Evolutionary conservation across 2,113 vertebrate genomes (phyloP), one percentile per base, ranked within the genome.

Genomic region (Pterophyllum scalare): DNA sequence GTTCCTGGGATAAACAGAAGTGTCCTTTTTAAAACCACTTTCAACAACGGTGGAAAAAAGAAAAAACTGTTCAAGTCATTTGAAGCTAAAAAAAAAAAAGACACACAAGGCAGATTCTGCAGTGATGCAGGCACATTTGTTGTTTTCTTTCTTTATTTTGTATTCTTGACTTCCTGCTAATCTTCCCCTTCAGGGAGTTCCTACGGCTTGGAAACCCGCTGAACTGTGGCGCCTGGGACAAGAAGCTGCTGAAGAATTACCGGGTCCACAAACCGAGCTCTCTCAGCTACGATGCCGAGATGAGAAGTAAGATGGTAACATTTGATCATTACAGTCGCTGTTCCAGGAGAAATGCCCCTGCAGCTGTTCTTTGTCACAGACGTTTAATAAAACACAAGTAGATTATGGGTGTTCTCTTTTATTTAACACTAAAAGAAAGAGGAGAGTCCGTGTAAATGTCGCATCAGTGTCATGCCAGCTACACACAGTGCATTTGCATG

Each of bases 181-280:
- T 75, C 22, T 62, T 70, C 9, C 1, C 4, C 19, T 22, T 49
- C 80, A 99, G 98, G 95, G 98, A 99, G 92, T 99, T 99, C 93
- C 93, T 99, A 26, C 97, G 98, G 40, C 95, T 99, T 72, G 98
- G 97, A 67, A 99, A 98, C 93, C 98, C 98, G 90, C 94, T 99
- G 95, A 99, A 99, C 94, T 99, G 98, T 0, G 98, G 98, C 4
- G 98, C 98, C 80, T 99, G 98, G 98, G 98, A 99, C 94, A 99
- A 98, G 96, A 98, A 98, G 89, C 94, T 98, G 0, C 91, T 99
- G 85, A 99, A 98, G 84, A 97, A 98, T 79, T 99, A 99, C 70
- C 95, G 98, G 7, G 97, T 99, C 46, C 98, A 99, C 94, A 99
- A 99, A 80, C 98, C 98, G 1, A 99, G 98, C 91, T 99, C 98